Evolutionary conservation across 2,888 invertebrate genomes (phyloP).

Genomic region (Megastigmus dorsalis): DNA sequence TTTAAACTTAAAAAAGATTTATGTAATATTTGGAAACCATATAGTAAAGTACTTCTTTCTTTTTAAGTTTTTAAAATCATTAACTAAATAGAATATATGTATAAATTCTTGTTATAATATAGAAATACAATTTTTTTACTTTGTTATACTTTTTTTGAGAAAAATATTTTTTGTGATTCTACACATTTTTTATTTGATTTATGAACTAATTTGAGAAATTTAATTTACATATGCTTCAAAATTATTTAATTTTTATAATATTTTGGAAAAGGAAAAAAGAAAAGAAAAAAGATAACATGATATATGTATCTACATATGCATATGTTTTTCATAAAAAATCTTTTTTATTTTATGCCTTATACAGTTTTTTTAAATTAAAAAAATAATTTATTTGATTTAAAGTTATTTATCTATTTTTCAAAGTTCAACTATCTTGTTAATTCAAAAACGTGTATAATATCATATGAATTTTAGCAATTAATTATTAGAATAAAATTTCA

Average conservation of each 20-base stretch:
- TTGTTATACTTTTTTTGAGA: too few relatives aligned
- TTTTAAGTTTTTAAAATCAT: too few relatives aligned
- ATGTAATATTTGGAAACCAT: too few relatives aligned
- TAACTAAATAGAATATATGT: too few relatives aligned
- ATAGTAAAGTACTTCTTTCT: too few relatives aligned
- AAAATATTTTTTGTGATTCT: too few relatives aligned
- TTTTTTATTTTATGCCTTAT: constrained; percentile 3
- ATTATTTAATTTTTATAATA: constrained; percentile 12
- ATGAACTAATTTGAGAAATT: too few relatives aligned
- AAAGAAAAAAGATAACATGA: neutral
- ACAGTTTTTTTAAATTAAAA: constrained; percentile 31
- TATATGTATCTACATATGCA: constrained; percentile 11
- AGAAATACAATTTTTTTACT: too few relatives aligned
- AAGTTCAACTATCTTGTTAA: neutral
- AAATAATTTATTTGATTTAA: constrained; percentile 27
- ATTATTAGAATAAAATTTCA: constrained; percentile 27
- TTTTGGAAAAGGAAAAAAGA: neutral
- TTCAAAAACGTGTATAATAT: neutral
- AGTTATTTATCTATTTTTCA: constrained; percentile 10
- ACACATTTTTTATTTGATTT: too few relatives aligned
- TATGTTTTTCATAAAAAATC: constrained; percentile 7
- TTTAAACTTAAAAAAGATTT: too few relatives aligned
- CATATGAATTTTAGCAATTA: constrained; percentile 8
- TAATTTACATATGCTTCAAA: constrained; percentile 22
- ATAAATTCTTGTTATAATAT: too few relatives aligned